Conservation (phyloP, 2,797 vertebrate genomes). For the Anguilla marmorata region DNA sequence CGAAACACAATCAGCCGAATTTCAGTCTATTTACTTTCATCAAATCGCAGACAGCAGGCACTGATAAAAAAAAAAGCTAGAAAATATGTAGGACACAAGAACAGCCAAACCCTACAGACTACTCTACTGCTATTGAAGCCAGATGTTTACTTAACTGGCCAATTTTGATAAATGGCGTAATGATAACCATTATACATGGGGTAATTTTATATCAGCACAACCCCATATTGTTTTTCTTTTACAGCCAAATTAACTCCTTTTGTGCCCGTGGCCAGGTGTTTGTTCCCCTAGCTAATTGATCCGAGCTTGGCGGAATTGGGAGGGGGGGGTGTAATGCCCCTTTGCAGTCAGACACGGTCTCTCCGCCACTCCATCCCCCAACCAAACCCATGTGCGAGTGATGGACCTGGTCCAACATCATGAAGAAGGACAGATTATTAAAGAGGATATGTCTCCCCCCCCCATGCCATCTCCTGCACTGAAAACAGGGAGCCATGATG, state of each 20-base stretch:
- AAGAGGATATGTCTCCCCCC: constrained; percentile 15
- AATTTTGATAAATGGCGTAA: constrained; percentile 79
- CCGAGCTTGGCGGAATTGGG: constrained; percentile 37
- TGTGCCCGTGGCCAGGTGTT: constrained; percentile 64
- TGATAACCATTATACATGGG: constrained; percentile 73
- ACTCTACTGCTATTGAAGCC: constrained; percentile 76
- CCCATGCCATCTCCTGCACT: not conserved
- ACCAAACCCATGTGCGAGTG: constrained; percentile 1
- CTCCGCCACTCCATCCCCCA: not conserved
- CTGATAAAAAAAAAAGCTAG: constrained; percentile 70
- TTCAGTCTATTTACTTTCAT: constrained; percentile 77
- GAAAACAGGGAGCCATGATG: constrained; percentile 19
- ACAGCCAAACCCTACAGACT: constrained; percentile 72
- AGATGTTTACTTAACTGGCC: constrained; percentile 80
- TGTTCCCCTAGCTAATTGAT: constrained; percentile 52
- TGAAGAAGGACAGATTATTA: constrained; percentile 37
- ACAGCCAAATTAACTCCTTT: constrained; percentile 67
- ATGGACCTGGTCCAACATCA: constrained; percentile 32
- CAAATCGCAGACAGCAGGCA: constrained; percentile 77
- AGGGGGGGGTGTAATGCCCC: constrained; percentile 40
- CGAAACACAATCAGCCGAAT: constrained; percentile 72
- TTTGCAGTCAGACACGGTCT: constrained; percentile 34
- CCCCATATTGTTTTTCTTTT: constrained; percentile 67
- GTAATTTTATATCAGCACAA: constrained; percentile 72
- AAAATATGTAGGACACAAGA: constrained; percentile 77